phyloP scores from a whole-genome alignment of 2,797 vertebrate genomes.

The Neoniphon sammara region DNA sequence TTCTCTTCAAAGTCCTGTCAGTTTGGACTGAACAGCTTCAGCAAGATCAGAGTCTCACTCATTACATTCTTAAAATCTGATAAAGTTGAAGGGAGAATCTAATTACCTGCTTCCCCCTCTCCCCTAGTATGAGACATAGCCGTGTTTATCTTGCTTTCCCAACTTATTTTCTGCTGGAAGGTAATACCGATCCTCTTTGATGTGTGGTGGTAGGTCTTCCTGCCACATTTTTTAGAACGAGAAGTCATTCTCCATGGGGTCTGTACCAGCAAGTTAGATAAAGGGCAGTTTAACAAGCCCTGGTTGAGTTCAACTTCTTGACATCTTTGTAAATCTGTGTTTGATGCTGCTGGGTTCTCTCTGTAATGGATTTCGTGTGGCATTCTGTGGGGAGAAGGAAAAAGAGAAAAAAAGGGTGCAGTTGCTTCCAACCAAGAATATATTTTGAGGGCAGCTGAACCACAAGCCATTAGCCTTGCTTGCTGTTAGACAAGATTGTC shows the following conservation, averaged over 20 bases:
- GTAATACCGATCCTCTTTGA: neutral
- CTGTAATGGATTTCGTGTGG: slow-evolving; percentile 27
- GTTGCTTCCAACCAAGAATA: slow-evolving; percentile 38
- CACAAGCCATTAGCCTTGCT: slow-evolving; percentile 68
- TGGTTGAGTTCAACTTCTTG: neutral
- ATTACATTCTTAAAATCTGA: slow-evolving; percentile 1
- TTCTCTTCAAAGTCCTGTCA: neutral
- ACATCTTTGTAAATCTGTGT: slow-evolving; percentile 19
- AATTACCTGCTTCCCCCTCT: neutral
- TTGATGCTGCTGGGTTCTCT: slow-evolving; percentile 13
- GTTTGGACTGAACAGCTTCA: neutral
- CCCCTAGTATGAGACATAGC: neutral
- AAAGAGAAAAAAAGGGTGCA: slow-evolving; percentile 5
- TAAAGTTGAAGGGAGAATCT: slow-evolving; percentile 2
- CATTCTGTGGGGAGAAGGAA: slow-evolving; percentile 16
- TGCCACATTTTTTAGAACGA: slow-evolving; percentile 18
- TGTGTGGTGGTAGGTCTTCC: slow-evolving; percentile 15
- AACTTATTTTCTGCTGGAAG: slow-evolving; percentile 8
- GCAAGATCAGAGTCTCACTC: neutral
- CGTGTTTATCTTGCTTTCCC: slow-evolving; percentile 23
- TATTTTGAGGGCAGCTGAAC: slow-evolving; percentile 53
- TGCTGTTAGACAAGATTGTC: slow-evolving; percentile 41
- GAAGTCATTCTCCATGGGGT: neutral
- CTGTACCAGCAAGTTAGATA: neutral
- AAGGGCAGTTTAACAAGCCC: slow-evolving; percentile 4